Conservation (phyloP, 1,140 invertebrate genomes). For the Drosophila nannoptera region DNA sequence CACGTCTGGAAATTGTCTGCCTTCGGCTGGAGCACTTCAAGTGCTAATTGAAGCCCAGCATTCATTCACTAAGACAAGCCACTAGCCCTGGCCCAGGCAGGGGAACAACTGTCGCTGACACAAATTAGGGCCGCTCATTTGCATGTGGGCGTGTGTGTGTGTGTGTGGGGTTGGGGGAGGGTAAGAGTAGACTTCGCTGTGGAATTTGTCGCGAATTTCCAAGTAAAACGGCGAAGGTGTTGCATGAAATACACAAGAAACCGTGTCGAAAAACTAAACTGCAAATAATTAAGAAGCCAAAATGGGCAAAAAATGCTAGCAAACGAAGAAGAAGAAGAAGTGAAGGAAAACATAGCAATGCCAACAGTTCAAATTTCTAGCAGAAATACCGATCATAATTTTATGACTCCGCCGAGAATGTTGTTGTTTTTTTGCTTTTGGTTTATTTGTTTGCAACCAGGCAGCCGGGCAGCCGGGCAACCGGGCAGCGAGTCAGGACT, state of each 20-base stretch:
- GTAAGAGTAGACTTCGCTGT: conserved; percentile 16
- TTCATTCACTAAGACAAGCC: conserved; percentile 36
- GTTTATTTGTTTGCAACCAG: conserved; percentile 22
- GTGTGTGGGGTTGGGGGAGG: background rate
- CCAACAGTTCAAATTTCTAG: conserved; percentile 69
- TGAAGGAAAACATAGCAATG: conserved; percentile 34
- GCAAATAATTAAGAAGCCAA: conserved; percentile 60
- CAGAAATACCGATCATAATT: conserved; percentile 73
- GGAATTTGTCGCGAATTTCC: conserved; percentile 61
- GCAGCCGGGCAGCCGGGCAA: background rate
- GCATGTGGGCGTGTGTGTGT: background rate
- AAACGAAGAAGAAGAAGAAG: conserved; percentile 6
- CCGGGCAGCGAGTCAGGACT: conserved; percentile 24
- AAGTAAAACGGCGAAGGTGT: conserved; percentile 58
- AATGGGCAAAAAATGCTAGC: background rate
- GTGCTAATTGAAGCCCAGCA: conserved; percentile 32
- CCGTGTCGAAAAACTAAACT: conserved; percentile 65
- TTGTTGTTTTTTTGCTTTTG: conserved; percentile 4
- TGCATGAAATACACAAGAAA: conserved; percentile 75
- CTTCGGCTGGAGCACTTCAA: conserved; percentile 18
- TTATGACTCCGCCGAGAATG: conserved; percentile 55
- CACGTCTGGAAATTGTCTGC: conserved; percentile 55
- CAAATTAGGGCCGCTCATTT: conserved; percentile 45
- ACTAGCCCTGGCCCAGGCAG: too few relatives aligned
- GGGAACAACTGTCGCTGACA: conserved; percentile 21